Percentiles rank a stretch among this genome's conserved stretches.
Evolutionary conservation across 2,888 invertebrate species (phyloP).

Genomic region (Arrhopalites spinosus): DNA sequence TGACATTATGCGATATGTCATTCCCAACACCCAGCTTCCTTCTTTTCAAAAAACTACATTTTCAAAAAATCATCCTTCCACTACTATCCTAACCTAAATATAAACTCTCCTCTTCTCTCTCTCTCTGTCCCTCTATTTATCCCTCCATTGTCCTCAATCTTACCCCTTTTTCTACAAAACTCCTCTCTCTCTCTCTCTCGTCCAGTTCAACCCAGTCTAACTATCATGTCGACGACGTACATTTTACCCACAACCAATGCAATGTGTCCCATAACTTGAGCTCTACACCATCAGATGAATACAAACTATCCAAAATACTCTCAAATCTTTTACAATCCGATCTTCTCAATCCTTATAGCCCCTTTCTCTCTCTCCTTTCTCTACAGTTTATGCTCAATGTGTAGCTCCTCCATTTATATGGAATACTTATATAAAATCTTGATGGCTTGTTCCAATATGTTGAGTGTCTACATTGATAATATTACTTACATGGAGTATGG

Average conservation of each 20-base stretch:
- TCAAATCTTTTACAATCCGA: constrained; percentile 25
- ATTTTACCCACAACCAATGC: neutral
- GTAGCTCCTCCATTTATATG: too few relatives aligned
- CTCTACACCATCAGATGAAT: constrained; percentile 2
- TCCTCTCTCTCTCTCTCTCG: constrained; percentile 19
- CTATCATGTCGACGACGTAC: too few relatives aligned
- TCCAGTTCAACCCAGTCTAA: neutral
- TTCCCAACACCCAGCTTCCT: constrained; percentile 22
- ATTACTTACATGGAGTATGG: neutral
- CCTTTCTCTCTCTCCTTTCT: neutral
- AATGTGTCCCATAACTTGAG: constrained; percentile 1
- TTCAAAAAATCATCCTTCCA: constrained; percentile 10
- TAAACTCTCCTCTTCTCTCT: constrained; percentile 31
- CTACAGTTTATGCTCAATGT: neutral
- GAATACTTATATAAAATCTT: neutral
- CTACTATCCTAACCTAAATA: constrained; percentile 24
- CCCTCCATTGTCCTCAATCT: constrained; percentile 22
- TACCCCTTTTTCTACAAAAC: constrained; percentile 10
- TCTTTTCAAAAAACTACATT: neutral
- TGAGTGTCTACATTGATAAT: too few relatives aligned
- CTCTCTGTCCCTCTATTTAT: constrained; percentile 21
- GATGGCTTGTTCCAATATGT: neutral
- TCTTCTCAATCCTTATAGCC: constrained; percentile 18
- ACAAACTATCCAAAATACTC: constrained; percentile 1
- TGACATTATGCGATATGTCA: constrained; percentile 37